These are phyloP conservation scores for Chouioia cunea DNA, from an alignment of 2,888 invertebrate genomes.

Conservation along the genomic window DNA sequence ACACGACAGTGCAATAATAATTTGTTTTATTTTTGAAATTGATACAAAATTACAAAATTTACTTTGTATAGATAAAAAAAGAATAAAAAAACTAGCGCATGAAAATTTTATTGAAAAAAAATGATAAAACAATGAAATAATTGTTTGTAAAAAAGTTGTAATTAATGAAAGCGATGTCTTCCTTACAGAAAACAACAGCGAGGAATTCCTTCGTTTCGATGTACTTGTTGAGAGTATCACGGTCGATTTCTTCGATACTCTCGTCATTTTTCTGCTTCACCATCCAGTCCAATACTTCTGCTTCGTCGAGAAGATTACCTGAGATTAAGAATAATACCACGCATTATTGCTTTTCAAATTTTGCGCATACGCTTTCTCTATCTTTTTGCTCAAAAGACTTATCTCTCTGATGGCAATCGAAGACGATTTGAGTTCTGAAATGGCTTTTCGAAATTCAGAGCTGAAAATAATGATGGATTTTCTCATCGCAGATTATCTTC, in stretches of 20 bases:
- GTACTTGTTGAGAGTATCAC: slow-evolving; percentile 85
- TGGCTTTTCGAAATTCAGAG: slow-evolving; percentile 52
- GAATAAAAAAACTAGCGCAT: background rate
- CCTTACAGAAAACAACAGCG: slow-evolving; percentile 93
- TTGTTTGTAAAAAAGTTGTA: background rate
- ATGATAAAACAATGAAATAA: background rate
- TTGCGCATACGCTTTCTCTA: slow-evolving; percentile 19
- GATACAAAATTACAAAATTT: background rate
- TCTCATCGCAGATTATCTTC: slow-evolving; percentile 50
- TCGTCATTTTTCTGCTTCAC: slow-evolving; percentile 91
- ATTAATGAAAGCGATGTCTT: slow-evolving; percentile 52
- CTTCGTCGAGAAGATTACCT: slow-evolving; percentile 84
- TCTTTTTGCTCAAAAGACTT: slow-evolving; percentile 25
- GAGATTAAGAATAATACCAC: slow-evolving; percentile 50
- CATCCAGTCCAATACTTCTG: slow-evolving; percentile 91
- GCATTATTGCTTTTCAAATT: slow-evolving; percentile 34
- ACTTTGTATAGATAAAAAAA: background rate
- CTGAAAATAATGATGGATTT: slow-evolving; percentile 46
- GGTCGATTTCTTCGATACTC: slow-evolving; percentile 90
- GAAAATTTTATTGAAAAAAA: background rate
- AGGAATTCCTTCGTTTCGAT: slow-evolving; percentile 92
- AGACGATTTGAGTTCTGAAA: slow-evolving; percentile 56
- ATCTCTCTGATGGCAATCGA: slow-evolving; percentile 6
- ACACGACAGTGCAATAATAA: slow-evolving; percentile 6
- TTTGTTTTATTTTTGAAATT: background rate